Conservation (phyloP, 2,113 vertebrate species). For the Oxygymnocypris stewartii region DNA sequence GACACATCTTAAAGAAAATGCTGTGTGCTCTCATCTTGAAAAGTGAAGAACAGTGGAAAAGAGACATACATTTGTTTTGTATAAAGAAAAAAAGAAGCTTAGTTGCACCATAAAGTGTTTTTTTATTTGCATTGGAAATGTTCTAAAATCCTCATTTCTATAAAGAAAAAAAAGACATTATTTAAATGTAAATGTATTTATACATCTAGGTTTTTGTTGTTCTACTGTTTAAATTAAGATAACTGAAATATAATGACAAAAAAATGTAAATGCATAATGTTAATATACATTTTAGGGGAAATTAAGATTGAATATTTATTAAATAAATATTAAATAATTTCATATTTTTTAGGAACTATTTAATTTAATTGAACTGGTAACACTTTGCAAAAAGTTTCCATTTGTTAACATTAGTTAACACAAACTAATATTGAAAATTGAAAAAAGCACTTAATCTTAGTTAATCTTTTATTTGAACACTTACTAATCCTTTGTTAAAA, state of each 20-base stretch:
- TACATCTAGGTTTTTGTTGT: too few relatives aligned
- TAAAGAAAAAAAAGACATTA: background rate
- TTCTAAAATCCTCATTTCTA: background rate
- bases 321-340: too few relatives aligned
- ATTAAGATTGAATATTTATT: too few relatives aligned
- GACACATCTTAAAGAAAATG: slow-evolving; percentile 44
- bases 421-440: background rate
- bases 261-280: background rate
- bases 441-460: too few relatives aligned
- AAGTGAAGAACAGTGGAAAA: slow-evolving; percentile 9
- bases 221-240: too few relatives aligned
- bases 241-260: too few relatives aligned
- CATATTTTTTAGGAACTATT: background rate
- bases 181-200: too few relatives aligned
- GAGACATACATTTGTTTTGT: background rate
- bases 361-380: background rate
- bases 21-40: slow-evolving; percentile 9
- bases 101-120: background rate
- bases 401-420: background rate
- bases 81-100: background rate
- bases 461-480: background rate
- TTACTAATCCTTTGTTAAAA: background rate
- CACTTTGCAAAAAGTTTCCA: background rate
- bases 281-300: background rate
- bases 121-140: background rate